Evolutionary conservation across 2,113 vertebrate genomes (phyloP), one percentile per base, ranked within the genome.

Genomic region (Phaethornis superciliosus): DNA sequence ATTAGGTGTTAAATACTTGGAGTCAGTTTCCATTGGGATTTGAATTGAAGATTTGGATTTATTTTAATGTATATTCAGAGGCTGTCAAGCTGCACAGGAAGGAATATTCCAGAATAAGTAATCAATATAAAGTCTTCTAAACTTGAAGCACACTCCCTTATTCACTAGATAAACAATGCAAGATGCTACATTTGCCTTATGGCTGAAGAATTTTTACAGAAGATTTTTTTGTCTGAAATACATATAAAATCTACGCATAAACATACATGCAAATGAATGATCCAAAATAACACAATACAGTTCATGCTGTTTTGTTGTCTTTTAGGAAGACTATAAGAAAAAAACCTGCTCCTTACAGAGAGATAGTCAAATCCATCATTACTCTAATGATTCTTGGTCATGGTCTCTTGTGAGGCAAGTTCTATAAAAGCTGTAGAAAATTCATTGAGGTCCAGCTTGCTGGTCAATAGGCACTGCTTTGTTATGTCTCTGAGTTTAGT

Each of bases 221-320:
- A 1, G 17, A 51, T 15, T 30, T 2, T 42, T 47, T 52, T 21
- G 22, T 63, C 32, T 21, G 2, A 7, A 60, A 46, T 22, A 42
- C 2, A 2, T 28, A 9, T 9, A 46, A 72, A 60, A 5, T 6
- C 2, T 15, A 11, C 27, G 7, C 26, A 9, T 28, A 3, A 52
- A 8, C 11, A 42, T 59, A 44, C 11, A n/a, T 15, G 6, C 7
- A 83, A 70, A 78, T 16, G 7, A 58, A 40, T 58, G 55, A n/a
- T 47, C 14, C 7, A 77, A 51, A 81, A 24, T 8, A 63, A 5
- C 2, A 42, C 3, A 19, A 11, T 54, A 56, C 17, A 19, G 4
- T 54, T 70, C 2, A 33, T 5, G 4, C 1, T 58, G 19, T 0
- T 5, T 6, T 5, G 5, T n/a, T 51, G 6, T 60, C 28, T 89